Conservation (phyloP, 2,113 vertebrate species). For the Erinaceus europaeus region DNA sequence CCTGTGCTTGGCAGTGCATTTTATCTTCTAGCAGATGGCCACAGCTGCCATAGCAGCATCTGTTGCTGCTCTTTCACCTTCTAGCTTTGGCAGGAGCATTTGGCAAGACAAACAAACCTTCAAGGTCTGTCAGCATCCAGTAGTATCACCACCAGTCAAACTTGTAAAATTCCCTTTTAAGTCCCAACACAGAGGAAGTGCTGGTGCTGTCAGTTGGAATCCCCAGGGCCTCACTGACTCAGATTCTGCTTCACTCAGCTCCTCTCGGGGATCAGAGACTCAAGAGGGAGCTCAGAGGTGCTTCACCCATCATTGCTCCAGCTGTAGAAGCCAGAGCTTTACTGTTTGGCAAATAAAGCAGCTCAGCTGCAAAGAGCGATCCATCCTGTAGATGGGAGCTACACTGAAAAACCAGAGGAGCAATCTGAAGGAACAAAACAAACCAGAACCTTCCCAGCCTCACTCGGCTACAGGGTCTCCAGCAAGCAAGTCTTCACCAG, state of each 20-base stretch:
- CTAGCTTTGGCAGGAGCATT: constrained; percentile 47
- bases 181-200: constrained; percentile 14
- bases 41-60: constrained; percentile 10
- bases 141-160: constrained; percentile 48
- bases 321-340: background rate
- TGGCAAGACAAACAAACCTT: constrained; percentile 41
- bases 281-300: background rate
- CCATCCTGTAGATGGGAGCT: background rate
- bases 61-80: constrained; percentile 62
- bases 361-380: background rate
- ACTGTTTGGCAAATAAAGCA: background rate
- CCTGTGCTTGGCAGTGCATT: background rate
- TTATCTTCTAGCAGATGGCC: constrained; percentile 47
- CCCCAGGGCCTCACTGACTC: background rate
- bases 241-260: background rate
- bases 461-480: background rate
- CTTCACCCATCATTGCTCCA: background rate
- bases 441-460: background rate
- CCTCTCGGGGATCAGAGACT: background rate
- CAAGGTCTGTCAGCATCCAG: constrained; percentile 14
- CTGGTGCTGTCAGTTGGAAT: background rate
- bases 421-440: background rate
- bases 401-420: background rate
- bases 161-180: no score
- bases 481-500: no score